phyloP scores from a whole-genome alignment of 1,140 invertebrate species.

The Himalopsyche phryganea region DNA sequence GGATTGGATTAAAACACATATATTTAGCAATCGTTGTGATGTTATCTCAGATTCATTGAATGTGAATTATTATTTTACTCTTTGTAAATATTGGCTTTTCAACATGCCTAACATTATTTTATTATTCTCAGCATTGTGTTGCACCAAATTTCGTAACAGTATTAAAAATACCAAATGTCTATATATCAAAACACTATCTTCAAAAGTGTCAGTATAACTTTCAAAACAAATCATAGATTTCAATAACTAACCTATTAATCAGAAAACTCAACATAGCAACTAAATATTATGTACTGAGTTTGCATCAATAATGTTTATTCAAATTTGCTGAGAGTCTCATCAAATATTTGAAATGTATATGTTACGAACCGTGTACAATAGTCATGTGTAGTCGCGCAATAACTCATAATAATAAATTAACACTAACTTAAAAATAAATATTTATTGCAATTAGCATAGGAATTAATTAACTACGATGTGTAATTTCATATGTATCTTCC shows the following conservation, averaged over 20 bases:
- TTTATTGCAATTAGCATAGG: background rate
- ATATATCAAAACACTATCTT: no score
- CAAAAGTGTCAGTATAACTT: no score
- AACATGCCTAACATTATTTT: background rate
- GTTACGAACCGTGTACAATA: background rate
- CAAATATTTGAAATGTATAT: background rate
- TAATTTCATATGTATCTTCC: background rate
- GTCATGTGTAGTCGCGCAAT: background rate
- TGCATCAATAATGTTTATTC: background rate
- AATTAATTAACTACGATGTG: background rate
- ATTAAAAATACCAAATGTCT: no score
- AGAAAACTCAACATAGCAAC: no score
- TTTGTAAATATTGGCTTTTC: background rate
- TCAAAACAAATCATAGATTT: no score
- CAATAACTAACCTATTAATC: no score
- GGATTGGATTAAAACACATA: no score
- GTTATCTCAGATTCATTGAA: background rate
- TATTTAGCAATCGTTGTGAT: no score
- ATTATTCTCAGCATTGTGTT: no score
- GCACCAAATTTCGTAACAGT: no score
- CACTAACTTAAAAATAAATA: background rate
- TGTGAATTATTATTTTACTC: background rate
- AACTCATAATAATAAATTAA: background rate
- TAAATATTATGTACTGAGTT: no score
- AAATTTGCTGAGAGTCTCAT: background rate